Percentiles rank a stretch among this genome's conserved stretches.
Evolutionary conservation across 2,113 vertebrate species (phyloP).

Genomic region (Tursiops truncatus): DNA sequence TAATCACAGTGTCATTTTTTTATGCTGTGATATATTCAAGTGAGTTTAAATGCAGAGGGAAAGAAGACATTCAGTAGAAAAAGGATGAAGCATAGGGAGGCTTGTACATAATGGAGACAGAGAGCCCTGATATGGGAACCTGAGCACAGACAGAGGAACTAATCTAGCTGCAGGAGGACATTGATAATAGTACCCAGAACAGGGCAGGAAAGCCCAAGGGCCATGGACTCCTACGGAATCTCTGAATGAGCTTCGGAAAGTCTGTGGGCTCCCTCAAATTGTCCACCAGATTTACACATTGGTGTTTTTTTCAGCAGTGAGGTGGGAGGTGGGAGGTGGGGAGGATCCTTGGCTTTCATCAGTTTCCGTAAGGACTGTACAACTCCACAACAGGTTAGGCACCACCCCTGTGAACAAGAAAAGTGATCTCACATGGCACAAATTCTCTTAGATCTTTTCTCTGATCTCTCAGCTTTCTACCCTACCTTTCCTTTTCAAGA

Average conservation of each 20-base stretch:
- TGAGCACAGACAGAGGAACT: neutral
- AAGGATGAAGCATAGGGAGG: neutral
- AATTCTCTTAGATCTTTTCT: neutral
- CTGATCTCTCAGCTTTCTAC: neutral
- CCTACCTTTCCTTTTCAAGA: neutral
- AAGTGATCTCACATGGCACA: neutral
- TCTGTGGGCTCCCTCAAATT: neutral
- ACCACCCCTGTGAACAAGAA: neutral
- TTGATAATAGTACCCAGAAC: neutral
- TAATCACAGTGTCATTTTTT: neutral
- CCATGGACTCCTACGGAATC: neutral
- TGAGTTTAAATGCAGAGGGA: neutral
- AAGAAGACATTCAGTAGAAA: neutral
- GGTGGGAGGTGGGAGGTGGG: neutral
- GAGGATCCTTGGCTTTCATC: neutral
- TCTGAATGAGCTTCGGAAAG: slow-evolving; percentile 1
- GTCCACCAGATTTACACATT: neutral
- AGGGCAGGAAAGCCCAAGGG: neutral
- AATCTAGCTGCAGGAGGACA: neutral
- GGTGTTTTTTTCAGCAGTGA: neutral
- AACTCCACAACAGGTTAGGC: neutral
- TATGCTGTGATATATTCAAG: neutral
- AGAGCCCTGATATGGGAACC: neutral
- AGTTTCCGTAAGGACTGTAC: neutral
- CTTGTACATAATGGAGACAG: neutral